Base-by-base conservation (phyloP, 2,797 vertebrate species). In the Oreochromis grahami region DNA sequence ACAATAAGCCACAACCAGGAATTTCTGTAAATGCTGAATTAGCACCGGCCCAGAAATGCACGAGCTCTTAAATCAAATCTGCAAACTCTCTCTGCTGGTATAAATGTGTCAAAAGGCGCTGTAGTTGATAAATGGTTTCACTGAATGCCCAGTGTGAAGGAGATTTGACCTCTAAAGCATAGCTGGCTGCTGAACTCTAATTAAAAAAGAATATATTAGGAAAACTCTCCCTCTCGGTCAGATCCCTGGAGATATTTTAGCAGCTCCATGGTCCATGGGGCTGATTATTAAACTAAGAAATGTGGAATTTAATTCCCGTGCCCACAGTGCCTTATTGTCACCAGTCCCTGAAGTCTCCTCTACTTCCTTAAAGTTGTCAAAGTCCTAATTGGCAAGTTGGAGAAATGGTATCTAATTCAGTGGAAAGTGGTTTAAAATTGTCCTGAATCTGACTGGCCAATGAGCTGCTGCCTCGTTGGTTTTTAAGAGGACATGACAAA, bases 301-400 rank as follows among this genome's bases (percentile, higher is more conserved):
- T 82, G 72, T 68, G 26, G 51, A 65, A 83, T 89, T 86, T 84
- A 82, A 89, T 90, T 80, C 36, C 53, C 21, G 26, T 53, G 32
- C 63, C 78, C 38, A 4, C 38, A 45, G 86, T 34, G 53, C 78
- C 78, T 77, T 82, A 83, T 82, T 88, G 80, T 84, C 72, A 43
- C 85, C 72, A 79, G 50, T 82, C 58, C 76, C 52, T 70, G 79
- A 84, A 90, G 87, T 87, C 36, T 60, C 32, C 56, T 78, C 82
- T 56, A 43, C 74, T 86, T 87, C 84, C 88, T 85, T 52, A 34
- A 50, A 85, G 68, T 85, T 89, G 88, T 86, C 45, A 8, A 90
- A 88, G 92, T 86, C 74, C 88, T 95, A 95, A 96, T 94, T 95
- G 94, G 91, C 90, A 94, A 93, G 89, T 88, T 93, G 79, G 83